These are phyloP conservation scores for Microcebus griseorufus DNA, from an alignment of 2,113 vertebrate species.

Conservation along the genomic window DNA sequence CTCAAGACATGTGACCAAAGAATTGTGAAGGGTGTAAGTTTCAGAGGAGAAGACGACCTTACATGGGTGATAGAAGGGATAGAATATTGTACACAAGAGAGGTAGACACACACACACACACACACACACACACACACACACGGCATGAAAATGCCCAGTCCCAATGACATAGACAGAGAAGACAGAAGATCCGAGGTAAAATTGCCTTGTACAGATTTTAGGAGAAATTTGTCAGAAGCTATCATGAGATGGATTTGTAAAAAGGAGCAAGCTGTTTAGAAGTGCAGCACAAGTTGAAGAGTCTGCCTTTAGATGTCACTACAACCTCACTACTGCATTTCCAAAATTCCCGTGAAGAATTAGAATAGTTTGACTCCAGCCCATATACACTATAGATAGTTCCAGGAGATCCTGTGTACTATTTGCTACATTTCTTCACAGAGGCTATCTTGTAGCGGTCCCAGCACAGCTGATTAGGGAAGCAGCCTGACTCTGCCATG, in stretches of 20 bases:
- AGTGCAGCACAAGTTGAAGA: constrained; percentile 65
- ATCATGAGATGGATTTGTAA: constrained; percentile 16
- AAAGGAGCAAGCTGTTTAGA: constrained; percentile 71
- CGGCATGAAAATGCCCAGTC: not conserved
- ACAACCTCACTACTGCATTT: constrained; percentile 91
- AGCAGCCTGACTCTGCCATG: constrained; percentile 89
- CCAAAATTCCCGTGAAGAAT: constrained; percentile 85
- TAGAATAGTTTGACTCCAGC: constrained; percentile 81
- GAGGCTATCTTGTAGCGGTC: constrained; percentile 85
- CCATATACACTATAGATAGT: constrained; percentile 74
- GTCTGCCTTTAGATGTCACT: constrained; percentile 98
- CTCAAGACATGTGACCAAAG: not conserved
- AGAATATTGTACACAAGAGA: not conserved
- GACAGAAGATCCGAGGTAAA: not conserved
- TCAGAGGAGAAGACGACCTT: not conserved
- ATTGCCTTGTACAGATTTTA: not conserved
- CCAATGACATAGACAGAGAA: not conserved
- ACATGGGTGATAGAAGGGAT: not conserved
- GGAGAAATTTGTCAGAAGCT: not conserved
- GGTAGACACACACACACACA: too few relatives aligned
- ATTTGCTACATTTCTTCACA: constrained; percentile 91
- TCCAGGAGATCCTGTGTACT: constrained; percentile 79
- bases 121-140: not conserved
- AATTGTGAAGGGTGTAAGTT: rapidly evolving
- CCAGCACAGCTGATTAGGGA: constrained; percentile 90